Conservation (phyloP, 2,113 vertebrate genomes). For the Cygnus atratus region DNA sequence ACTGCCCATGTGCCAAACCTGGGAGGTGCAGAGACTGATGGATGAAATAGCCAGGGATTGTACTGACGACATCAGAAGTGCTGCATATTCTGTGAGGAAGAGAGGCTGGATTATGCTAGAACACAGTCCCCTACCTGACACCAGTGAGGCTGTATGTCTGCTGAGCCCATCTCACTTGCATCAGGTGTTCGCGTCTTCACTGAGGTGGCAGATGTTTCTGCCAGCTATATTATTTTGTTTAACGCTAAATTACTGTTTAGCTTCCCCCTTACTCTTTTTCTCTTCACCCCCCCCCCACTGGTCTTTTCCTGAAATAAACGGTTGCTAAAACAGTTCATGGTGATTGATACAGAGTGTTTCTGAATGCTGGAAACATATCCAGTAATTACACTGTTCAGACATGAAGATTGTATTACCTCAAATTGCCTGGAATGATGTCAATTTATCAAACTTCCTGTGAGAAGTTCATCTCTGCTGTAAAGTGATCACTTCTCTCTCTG, state of each 20-base stretch:
- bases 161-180: neutral
- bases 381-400: conserved; percentile 66
- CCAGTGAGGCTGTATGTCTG: neutral
- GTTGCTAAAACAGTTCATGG: neutral
- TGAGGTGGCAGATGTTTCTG: neutral
- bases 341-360: conserved; percentile 59
- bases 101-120: neutral
- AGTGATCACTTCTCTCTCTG: conserved; percentile 25
- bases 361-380: conserved; percentile 46
- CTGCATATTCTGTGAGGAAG: neutral
- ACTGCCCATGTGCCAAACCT: neutral
- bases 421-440: conserved; percentile 68
- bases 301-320: neutral
- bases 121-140: neutral
- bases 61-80: neutral
- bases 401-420: conserved; percentile 65
- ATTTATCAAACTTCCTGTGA: conserved; percentile 64
- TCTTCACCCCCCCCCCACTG: no score
- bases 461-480: conserved; percentile 51
- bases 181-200: neutral
- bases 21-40: neutral
- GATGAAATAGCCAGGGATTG: neutral
- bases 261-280: neutral
- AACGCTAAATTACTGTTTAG: conserved; percentile 1
- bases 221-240: neutral